These are phyloP conservation scores for Lutjanus argentimaculatus DNA, from an alignment of 2,797 vertebrate species.

Conservation along the genomic window DNA sequence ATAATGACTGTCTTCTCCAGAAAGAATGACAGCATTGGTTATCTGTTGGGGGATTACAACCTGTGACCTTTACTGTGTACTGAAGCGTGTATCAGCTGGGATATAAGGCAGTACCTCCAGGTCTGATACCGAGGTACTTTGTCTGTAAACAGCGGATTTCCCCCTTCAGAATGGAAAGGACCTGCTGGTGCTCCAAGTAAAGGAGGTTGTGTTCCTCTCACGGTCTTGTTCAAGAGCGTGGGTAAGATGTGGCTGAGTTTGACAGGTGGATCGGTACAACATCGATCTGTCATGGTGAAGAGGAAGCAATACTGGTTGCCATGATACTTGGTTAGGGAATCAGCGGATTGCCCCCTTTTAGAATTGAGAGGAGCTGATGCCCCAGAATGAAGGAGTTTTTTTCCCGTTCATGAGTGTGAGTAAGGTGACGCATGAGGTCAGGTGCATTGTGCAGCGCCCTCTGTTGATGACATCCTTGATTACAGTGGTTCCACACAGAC, in stretches of 20 bases:
- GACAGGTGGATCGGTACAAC: background rate
- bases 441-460: no score
- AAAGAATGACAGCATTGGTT: background rate
- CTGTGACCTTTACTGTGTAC: background rate
- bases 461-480: no score
- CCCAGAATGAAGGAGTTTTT: no score
- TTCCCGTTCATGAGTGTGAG: no score
- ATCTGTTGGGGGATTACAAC: background rate
- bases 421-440: no score
- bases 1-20: constrained; percentile 23
- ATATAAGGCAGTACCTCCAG: background rate
- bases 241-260: background rate
- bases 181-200: background rate
- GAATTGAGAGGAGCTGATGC: no score
- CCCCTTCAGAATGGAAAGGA: background rate
- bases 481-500: no score
- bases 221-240: background rate
- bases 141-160: background rate
- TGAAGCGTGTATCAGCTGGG: background rate
- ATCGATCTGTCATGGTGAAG: no score
- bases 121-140: no score
- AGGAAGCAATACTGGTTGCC: no score
- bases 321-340: no score
- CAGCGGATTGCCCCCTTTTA: no score
- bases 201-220: background rate